Evolutionary conservation across 2,888 invertebrate species (phyloP), one percentile per base, ranked within the genome.

Genomic region (Therioaphis trifolii): DNA sequence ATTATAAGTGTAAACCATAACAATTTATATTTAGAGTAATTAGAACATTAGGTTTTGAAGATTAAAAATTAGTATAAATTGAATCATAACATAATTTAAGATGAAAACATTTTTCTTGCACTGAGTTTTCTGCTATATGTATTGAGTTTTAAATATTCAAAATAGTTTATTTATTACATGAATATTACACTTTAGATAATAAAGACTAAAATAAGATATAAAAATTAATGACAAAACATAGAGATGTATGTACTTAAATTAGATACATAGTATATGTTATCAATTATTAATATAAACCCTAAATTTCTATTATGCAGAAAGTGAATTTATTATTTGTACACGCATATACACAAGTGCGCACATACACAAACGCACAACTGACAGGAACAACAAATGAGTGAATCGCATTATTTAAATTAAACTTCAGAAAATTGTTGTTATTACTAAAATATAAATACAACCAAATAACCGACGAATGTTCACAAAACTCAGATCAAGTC

Each of bases 101-200:
- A 58, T 21, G 21, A 4, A 21, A 58, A 11, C 12, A 24, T 11
- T 24, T 21, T 2, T 24, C 58, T 58, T 11, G 55, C 21, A 11
- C 11, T 58, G 3, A 1, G 21, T 11, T 46, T 11, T 46, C 21
- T 21, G 7, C 40, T 35, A n/a, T 40, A 40, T 40, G 18, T 66
- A n/a, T 40, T 1, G 40, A n/a, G 14, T 29, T 52, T 35, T 14
- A 35, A 35, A 69, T 40, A 43, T 43, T 11, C 46, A 27, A 40
- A n/a, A 72, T 9, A 4, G 29, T 52, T n/a, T 52, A 35, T 9
- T 52, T 35, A 52, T 21, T 14, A 72, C 69, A 69, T 14, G 24
- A 71, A 71, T 71, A 71, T 71, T n/a, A 52, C 29, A 21, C 12
- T 72, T 24, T 74, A 74, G n/a, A 46, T 14, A 74, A 35, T 58